A percentile compares a stretch with the other conserved stretches of the same genome.
These are phyloP conservation scores for Drosophila nigricruria DNA, from an alignment of 2,888 invertebrate species.

Conservation along the genomic window DNA sequence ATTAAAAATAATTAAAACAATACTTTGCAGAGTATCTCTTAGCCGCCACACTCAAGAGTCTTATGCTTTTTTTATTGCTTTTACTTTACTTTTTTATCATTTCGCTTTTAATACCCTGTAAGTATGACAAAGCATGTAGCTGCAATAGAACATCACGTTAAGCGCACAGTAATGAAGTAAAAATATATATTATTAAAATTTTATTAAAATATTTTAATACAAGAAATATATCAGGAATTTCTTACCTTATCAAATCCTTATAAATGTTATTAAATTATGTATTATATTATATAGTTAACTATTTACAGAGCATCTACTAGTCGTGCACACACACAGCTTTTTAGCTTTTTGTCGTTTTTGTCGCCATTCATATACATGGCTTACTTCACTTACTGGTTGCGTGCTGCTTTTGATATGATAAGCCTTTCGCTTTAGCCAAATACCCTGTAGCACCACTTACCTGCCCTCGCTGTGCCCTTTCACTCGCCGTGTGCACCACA, in stretches of 20 bases:
- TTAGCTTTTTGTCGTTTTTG: conserved; percentile 32
- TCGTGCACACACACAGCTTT: background rate
- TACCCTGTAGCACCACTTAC: background rate
- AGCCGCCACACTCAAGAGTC: no score
- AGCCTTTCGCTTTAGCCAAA: conserved; percentile 40
- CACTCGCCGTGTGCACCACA: background rate
- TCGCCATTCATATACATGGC: conserved; percentile 63
- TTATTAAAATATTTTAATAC: no score
- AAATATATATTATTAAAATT: no score
- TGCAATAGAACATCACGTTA: background rate
- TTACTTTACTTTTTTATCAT: background rate
- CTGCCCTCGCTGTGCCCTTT: background rate
- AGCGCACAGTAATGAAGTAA: no score
- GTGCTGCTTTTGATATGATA: conserved; percentile 73
- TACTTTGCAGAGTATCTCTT: background rate
- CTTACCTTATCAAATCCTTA: background rate
- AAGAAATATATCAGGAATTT: no score
- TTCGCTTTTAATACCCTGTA: background rate
- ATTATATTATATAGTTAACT: background rate
- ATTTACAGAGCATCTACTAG: conserved; percentile 15
- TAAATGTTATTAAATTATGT: no score
- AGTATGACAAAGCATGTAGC: no score
- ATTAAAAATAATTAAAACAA: background rate
- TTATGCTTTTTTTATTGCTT: background rate
- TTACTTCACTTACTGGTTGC: conserved; percentile 61